Conservation (phyloP, 2,113 vertebrate genomes). For the Reinhardtius hippoglossoides region DNA sequence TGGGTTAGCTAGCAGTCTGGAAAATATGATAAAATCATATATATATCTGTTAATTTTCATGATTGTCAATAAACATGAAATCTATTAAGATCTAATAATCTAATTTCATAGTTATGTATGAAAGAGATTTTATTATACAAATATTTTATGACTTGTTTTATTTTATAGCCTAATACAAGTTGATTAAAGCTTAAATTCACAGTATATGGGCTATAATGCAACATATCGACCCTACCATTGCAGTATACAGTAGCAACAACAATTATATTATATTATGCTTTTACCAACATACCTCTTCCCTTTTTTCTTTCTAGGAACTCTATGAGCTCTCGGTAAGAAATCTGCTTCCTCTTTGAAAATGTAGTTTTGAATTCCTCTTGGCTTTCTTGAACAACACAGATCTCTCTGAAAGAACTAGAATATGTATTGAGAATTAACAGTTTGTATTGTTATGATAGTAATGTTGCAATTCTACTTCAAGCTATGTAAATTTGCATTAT, state of each 20-base stretch:
- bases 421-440: neutral
- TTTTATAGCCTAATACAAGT: neutral
- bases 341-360: constrained; percentile 2
- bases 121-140: neutral
- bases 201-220: neutral
- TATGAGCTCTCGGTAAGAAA: constrained; percentile 92
- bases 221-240: neutral
- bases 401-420: neutral
- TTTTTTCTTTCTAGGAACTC: constrained; percentile 87
- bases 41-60: too few relatives aligned
- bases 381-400: neutral
- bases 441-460: neutral
- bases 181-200: neutral
- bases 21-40: neutral
- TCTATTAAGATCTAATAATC: neutral
- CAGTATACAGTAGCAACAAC: too few relatives aligned
- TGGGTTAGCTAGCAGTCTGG: neutral
- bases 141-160: neutral
- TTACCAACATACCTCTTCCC: constrained; percentile 3
- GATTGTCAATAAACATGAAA: neutral
- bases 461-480: neutral
- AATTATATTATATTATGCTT: neutral
- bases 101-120: neutral
- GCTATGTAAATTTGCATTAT: too few relatives aligned
- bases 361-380: neutral